A percentile compares a stretch with the other conserved stretches of the same genome.
Conservation (phyloP, 2,797 vertebrate species). For the Leontocebus nigricollis region DNA sequence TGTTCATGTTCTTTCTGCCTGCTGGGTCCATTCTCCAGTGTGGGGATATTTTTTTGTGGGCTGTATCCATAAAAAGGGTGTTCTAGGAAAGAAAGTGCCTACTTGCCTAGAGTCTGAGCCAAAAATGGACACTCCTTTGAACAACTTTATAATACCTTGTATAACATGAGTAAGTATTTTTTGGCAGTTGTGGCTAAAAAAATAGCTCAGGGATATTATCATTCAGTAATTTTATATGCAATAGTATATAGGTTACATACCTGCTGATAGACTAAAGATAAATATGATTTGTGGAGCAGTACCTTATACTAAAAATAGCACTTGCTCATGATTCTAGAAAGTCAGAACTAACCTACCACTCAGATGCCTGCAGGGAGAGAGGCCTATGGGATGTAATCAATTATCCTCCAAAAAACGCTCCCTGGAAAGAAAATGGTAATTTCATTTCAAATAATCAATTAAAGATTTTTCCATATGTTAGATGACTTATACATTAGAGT, state of each 20-base stretch:
- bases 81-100: background rate
- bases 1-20: background rate
- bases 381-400: slow-evolving; percentile 26
- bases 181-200: slow-evolving; percentile 23
- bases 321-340: slow-evolving; percentile 63
- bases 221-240: slow-evolving; percentile 29
- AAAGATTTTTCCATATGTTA: slow-evolving; percentile 32
- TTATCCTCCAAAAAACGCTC: background rate
- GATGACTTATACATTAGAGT: background rate
- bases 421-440: slow-evolving; percentile 50
- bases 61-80: background rate
- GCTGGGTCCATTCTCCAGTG: background rate
- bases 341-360: slow-evolving; percentile 30
- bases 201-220: background rate
- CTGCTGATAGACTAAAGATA: background rate
- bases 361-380: slow-evolving; percentile 18
- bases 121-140: background rate
- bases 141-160: background rate
- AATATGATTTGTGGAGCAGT: slow-evolving; percentile 46
- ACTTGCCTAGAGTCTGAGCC: background rate
- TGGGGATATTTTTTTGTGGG: background rate
- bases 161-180: background rate
- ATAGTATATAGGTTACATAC: slow-evolving; percentile 5
- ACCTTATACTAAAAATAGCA: slow-evolving; percentile 65
- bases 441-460: slow-evolving; percentile 46